Evolutionary conservation across 2,888 invertebrate species (phyloP), one percentile per base, ranked within the genome.

Genomic region (Napeogenes sylphis): DNA sequence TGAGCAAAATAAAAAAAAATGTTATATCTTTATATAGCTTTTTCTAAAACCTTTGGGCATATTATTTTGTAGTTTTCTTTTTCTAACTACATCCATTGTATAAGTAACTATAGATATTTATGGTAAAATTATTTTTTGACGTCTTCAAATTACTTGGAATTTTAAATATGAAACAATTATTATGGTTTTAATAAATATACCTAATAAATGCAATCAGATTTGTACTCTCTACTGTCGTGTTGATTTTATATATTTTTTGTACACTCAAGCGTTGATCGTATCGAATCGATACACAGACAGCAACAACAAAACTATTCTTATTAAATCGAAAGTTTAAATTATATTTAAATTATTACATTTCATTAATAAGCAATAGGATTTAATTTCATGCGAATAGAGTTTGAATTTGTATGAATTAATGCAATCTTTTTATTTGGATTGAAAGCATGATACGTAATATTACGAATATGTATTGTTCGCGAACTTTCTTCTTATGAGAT

Each of bases 261-360:
- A 14, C 21, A 14, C 4, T 14, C 21, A 14, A 3, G 14, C 14
- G 21, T 0, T 21, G 51, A 10, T 72, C 69, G 68, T 68, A 68
- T 63, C 65, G 70, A 73, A 70, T 70, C 73, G 72, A 70, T 70
- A 65, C 71, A 73, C 71, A 68, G 75, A 79, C 80, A 75, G 73
- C 67, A 75, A 67, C 67, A 61, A 63, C 71, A 72, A 69, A 65
- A 66, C 61, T 66, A 70, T 74, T 74, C 74, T 75, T 77, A 78
- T 78, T 79, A 80, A 77, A 73, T 80, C 70, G 83, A 83, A 87
- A 84, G 84, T 85, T 85, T 81, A 83, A 85, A 85, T 86, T 87
- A 83, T 83, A 77, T 73, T 80, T 75, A 74, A 67, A 73, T 72
- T 71, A 57, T 65, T 69, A 53, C 60, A 53, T 61, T 64, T 67